phyloP scores from a whole-genome alignment of 1,140 invertebrate genomes.

The Bombus impatiens region DNA sequence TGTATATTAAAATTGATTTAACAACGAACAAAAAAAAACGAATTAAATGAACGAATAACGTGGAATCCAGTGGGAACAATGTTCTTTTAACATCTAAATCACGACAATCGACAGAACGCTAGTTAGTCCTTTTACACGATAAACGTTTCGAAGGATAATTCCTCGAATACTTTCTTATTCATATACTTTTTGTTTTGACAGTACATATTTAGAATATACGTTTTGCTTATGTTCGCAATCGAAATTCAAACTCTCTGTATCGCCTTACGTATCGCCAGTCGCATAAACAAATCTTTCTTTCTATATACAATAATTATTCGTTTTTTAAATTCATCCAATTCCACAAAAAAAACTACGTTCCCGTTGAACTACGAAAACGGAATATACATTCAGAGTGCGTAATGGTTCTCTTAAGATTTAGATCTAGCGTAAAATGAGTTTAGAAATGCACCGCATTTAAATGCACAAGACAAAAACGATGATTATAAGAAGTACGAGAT shows the following conservation, averaged over 20 bases:
- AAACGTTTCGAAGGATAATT: slow-evolving; percentile 29
- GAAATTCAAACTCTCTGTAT: not conserved
- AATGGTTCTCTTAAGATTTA: not conserved
- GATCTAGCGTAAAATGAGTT: slow-evolving; percentile 46
- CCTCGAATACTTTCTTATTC: not conserved
- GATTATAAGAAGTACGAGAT: slow-evolving; percentile 4
- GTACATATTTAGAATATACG: slow-evolving; percentile 39
- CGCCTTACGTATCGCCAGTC: slow-evolving; percentile 42
- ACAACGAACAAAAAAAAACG: slow-evolving; percentile 14
- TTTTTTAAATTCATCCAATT: not conserved
- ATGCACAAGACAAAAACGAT: slow-evolving; percentile 37
- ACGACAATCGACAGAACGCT: slow-evolving; percentile 29
- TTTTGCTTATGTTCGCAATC: slow-evolving; percentile 32
- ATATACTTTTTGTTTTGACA: not conserved
- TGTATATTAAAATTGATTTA: slow-evolving; percentile 18
- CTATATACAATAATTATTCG: too few species aligned
- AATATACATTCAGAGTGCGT: not conserved
- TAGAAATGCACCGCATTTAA: slow-evolving; percentile 23
- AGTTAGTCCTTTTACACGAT: not conserved
- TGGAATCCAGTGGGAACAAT: slow-evolving; percentile 53
- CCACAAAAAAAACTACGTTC: not conserved
- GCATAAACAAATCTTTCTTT: not conserved
- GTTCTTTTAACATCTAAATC: slow-evolving; percentile 52
- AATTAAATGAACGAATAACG: not conserved
- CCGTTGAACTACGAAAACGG: slow-evolving; percentile 1